Base-by-base conservation (phyloP, 2,113 vertebrate species). In the Dasyornis broadbenti region DNA sequence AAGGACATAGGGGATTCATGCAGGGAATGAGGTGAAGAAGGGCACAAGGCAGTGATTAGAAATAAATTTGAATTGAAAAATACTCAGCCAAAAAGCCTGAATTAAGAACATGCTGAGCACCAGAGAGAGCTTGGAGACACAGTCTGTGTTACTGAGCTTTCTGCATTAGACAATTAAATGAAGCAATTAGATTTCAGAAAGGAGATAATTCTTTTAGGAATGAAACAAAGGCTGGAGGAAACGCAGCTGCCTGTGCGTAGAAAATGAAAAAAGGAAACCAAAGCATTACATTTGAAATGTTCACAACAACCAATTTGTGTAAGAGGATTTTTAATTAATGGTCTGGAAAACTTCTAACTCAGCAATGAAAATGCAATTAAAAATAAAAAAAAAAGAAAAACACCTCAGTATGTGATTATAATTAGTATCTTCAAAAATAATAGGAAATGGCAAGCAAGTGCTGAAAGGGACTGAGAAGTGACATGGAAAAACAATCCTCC, bases 111-210 rank as follows among this genome's bases (percentile, higher is more conserved):
- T 1, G 39, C 71, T 15, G 56, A 82, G 35, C 3, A 1, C 26
- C 57, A 94, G 44, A 28, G 53, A 47, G 45, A 79, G 39, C 40
- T 64, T 19, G 1, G 52, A 77, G 64, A 83, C 44, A 50, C 44
- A 65, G n/a, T 59, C 17, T 22, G 52, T 53, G 49, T 39, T 85
- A 70, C 70, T 63, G 22, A 86, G 71, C 76, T 85, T 83, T 89
- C 33, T 77, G n/a, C 8, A 2, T n/a, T 37, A 87, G 77, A 66
- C 57, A 93, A 85, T 59, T 86, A 86, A 85, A 61, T 57, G 47
- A 88, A 92, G 68, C 92, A 90, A 92, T 94, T 90, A 63, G 53
- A 89, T 92, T 95, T 80, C 77, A 89, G 72, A 89, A 90, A 66
- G 59, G 23, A 95, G 75, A 39, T 59, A 87, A 44, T 86, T 95